Conservation (phyloP, 2,888 invertebrate species). For the Bugula neritina region DNA sequence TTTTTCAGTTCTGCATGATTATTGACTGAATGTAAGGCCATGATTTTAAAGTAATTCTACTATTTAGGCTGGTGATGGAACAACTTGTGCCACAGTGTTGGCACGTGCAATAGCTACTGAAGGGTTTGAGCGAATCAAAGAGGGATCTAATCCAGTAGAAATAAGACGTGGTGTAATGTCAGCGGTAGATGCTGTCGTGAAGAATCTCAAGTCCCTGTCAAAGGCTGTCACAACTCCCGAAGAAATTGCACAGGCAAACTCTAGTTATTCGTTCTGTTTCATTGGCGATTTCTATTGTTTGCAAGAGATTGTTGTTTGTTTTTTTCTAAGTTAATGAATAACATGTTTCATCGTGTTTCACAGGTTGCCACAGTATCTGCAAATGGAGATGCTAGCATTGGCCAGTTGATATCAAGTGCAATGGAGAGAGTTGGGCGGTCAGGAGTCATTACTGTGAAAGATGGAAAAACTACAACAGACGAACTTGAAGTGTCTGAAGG, state of each 20-base stretch:
- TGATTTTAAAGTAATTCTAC: too few relatives aligned
- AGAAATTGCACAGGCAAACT: slow-evolving; percentile 81
- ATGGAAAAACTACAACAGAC: slow-evolving; percentile 92
- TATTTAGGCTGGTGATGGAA: slow-evolving; percentile 77
- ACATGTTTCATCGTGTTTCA: too few relatives aligned
- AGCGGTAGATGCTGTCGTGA: slow-evolving; percentile 87
- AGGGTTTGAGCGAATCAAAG: slow-evolving; percentile 96
- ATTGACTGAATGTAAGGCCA: too few relatives aligned
- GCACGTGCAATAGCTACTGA: slow-evolving; percentile 97
- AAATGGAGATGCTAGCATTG: slow-evolving; percentile 87
- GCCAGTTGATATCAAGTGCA: slow-evolving; percentile 87
- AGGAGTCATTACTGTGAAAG: slow-evolving; percentile 98
- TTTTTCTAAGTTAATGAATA: neutral
- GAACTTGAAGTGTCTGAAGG: slow-evolving; percentile 92
- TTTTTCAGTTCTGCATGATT: neutral
- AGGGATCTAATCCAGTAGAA: slow-evolving; percentile 94
- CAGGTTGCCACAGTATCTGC: slow-evolving; percentile 96
- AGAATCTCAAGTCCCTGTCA: slow-evolving; percentile 80
- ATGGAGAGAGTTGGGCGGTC: slow-evolving; percentile 90
- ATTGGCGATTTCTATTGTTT: neutral
- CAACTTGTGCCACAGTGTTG: slow-evolving; percentile 94
- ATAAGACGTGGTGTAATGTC: slow-evolving; percentile 88
- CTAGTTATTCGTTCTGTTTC: neutral
- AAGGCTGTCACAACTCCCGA: slow-evolving; percentile 93
- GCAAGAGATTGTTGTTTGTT: neutral